Evolutionary conservation across 2,113 vertebrate genomes (phyloP).

Genomic region (Parus major): DNA sequence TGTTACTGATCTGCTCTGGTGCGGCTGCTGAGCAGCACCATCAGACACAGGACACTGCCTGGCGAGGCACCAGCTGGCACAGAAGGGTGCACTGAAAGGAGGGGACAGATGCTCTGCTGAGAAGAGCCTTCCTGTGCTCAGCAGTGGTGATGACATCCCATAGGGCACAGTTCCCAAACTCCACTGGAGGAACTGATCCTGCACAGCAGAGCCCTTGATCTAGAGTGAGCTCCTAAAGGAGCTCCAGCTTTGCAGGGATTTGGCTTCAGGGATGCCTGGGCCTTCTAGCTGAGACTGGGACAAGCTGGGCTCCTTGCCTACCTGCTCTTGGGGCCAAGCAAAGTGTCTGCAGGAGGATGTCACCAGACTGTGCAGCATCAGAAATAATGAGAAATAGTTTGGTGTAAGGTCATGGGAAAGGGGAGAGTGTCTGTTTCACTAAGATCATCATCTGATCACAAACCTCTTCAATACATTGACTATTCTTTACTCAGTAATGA

Average conservation of each 20-base stretch:
- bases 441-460: not conserved
- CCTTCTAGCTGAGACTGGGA: not conserved
- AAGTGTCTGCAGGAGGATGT: not conserved
- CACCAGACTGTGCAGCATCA: not conserved
- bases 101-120: not conserved
- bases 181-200: not conserved
- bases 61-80: accelerated
- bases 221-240: accelerated
- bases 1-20: not conserved
- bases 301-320: not conserved
- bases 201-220: not conserved
- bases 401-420: not conserved
- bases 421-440: not conserved
- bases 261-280: not conserved
- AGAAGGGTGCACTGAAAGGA: not conserved
- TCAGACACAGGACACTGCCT: not conserved
- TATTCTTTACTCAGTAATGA: not conserved
- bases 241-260: not conserved
- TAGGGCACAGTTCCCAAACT: not conserved
- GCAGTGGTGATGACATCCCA: not conserved
- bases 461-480: not conserved
- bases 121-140: not conserved
- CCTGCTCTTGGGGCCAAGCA: not conserved
- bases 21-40: not conserved
- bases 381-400: not conserved